Base-by-base conservation (phyloP, 2,797 vertebrate species). In the Yasuhikotakia modesta region DNA sequence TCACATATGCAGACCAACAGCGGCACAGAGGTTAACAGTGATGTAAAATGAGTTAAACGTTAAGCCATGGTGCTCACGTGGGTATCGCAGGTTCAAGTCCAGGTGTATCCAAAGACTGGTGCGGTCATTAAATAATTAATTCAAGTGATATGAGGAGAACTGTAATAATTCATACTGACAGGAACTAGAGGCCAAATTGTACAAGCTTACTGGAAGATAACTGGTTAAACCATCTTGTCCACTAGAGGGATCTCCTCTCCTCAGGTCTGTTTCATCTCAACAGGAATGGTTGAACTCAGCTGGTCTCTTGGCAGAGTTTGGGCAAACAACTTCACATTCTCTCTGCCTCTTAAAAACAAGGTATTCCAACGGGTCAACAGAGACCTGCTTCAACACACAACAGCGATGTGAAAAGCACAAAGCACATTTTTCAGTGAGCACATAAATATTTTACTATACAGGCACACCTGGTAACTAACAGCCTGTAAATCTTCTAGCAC, bases 181-280 rank as follows among this genome's bases (percentile, higher is more conserved):
- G 17, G 13, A n/a, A 52, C 0, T 8, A 16, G 2, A 10, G 43
- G 45, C 48, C 10, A 63, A 39, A 35, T 5, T n/a, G 58, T 53
- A 35, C 50, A 8, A 68, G 73, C 46, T 17, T 52, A 24, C 19
- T 17, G 13, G 45, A 64, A 19, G n/a, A 22, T 65, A 61, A 14
- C 61, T 76, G 74, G 46, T 17, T 24, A 35, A 11, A 45, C 22
- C 1, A 17, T 52, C 8, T 16, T 4, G 19, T 73, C 92, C 93
- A 93, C 87, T 87, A 90, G 93, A 91, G 89, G 93, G 85, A 88
- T 65, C 90, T 88, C 77, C 39, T 76, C 76, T 43, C 83, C 76
- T 80, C 32, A 85, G 48, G 87, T 86, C 74, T 39, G 53, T 64
- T 16, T 70, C 13, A 73, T 66, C 16, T 78, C 65, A 11, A 58